Evolutionary conservation across 2,888 invertebrate species (phyloP).

Genomic region (Pinctada fucata): DNA sequence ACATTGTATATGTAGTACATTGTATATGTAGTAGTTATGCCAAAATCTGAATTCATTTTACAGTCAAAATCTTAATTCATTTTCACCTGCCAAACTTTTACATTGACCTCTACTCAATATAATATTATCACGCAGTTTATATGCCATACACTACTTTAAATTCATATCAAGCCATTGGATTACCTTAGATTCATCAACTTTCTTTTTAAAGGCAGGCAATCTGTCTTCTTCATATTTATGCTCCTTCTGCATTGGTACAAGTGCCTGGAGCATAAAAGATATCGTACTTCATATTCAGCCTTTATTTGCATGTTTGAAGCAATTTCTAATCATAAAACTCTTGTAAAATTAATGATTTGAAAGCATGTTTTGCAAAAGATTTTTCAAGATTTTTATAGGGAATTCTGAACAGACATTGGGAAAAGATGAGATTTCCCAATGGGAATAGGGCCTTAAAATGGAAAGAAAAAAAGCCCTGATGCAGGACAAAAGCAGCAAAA

Average conservation of each 20-base stretch:
- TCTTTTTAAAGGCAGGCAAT: slow-evolving; percentile 68
- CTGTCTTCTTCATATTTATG: slow-evolving; percentile 61
- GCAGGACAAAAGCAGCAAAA: not conserved
- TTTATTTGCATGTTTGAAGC: too few relatives aligned
- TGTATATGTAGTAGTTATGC: too few relatives aligned
- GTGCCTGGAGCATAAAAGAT: slow-evolving; percentile 51
- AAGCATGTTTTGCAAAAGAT: too few relatives aligned
- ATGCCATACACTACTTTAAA: not conserved
- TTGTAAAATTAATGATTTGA: too few relatives aligned
- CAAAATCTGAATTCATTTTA: too few relatives aligned
- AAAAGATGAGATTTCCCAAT: not conserved
- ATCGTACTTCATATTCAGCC: not conserved
- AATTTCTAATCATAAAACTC: too few relatives aligned
- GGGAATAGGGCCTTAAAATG: not conserved
- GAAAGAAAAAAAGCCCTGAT: not conserved
- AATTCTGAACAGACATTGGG: too few relatives aligned
- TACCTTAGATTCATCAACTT: slow-evolving; percentile 73
- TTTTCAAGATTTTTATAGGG: too few relatives aligned
- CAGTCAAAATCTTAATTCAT: too few relatives aligned
- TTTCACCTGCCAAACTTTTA: too few relatives aligned
- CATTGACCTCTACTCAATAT: too few relatives aligned
- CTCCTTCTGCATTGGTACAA: slow-evolving; percentile 63
- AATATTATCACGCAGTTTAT: not conserved
- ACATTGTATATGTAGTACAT: too few relatives aligned
- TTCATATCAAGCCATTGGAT: not conserved